These are phyloP conservation scores for Clistopyga incitator DNA, from an alignment of 2,888 invertebrate genomes.

Conservation along the genomic window DNA sequence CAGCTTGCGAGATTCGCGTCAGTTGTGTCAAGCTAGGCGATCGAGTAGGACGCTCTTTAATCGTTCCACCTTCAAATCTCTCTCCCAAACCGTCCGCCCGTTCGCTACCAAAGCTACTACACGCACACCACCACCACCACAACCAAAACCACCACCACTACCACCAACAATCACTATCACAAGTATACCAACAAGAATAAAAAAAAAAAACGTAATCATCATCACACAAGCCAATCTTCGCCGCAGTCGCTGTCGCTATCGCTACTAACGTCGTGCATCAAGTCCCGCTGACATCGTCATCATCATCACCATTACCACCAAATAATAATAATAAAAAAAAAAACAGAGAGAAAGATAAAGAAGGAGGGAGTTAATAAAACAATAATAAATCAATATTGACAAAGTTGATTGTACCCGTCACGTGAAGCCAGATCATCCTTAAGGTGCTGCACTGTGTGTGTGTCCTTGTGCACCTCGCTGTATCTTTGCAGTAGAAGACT, in stretches of 20 bases:
- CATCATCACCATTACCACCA: constrained; percentile 24
- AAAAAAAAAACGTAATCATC: constrained; percentile 6
- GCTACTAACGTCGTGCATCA: constrained; percentile 56
- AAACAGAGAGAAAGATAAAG: constrained; percentile 32
- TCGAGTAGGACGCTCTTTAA: constrained; percentile 84
- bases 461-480: constrained; percentile 50
- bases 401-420: constrained; percentile 40
- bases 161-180: constrained; percentile 16
- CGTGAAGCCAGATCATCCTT: constrained; percentile 49
- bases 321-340: constrained; percentile 29
- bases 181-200: constrained; percentile 1
- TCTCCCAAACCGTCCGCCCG: constrained; percentile 75
- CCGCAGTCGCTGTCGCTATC: constrained; percentile 54
- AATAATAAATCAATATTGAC: neutral
- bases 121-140: constrained; percentile 70
- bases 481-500: constrained; percentile 29
- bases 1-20: constrained; percentile 75
- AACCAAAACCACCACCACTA: constrained; percentile 39
- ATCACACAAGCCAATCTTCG: constrained; percentile 20
- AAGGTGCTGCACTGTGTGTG: constrained; percentile 38
- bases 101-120: constrained; percentile 71
- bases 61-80: constrained; percentile 82
- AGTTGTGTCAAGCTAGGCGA: constrained; percentile 84
- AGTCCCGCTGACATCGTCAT: constrained; percentile 20
- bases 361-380: constrained; percentile 39